phyloP scores from a whole-genome alignment of 2,797 vertebrate genomes.

The Luscinia luscinia region DNA sequence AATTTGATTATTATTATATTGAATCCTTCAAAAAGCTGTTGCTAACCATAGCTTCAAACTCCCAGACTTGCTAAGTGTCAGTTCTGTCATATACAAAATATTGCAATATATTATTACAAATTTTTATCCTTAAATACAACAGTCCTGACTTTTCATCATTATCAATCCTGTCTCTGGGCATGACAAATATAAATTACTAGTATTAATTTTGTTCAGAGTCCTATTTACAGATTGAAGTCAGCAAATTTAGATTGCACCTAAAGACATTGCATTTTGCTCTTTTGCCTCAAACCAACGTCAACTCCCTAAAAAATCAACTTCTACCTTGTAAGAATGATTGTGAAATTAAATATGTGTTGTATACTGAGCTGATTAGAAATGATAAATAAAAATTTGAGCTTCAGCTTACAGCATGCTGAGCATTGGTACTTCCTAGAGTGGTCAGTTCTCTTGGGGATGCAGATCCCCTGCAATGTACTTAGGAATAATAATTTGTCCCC shows the following conservation, averaged over 20 bases:
- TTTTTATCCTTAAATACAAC: conserved; percentile 39
- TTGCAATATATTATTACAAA: neutral
- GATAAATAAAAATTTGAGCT: neutral
- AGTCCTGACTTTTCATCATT: neutral
- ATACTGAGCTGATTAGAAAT: neutral
- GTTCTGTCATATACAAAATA: neutral
- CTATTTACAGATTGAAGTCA: neutral
- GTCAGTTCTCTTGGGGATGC: neutral
- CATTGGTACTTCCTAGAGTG: neutral
- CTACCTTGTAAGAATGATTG: neutral
- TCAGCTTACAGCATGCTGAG: neutral
- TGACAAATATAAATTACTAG: neutral
- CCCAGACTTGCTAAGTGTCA: neutral
- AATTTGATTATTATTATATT: conserved; percentile 27
- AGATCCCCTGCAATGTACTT: neutral
- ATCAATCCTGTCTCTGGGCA: neutral
- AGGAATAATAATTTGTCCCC: neutral
- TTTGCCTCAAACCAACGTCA: conserved; percentile 7
- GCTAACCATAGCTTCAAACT: neutral
- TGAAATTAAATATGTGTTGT: neutral
- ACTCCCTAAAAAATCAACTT: neutral
- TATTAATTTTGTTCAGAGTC: neutral
- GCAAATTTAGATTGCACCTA: conserved; percentile 6
- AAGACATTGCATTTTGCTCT: neutral
- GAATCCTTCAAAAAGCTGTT: conserved; percentile 13